These are phyloP conservation scores for Uria lomvia DNA, from an alignment of 2,113 vertebrate genomes.

Conservation along the genomic window DNA sequence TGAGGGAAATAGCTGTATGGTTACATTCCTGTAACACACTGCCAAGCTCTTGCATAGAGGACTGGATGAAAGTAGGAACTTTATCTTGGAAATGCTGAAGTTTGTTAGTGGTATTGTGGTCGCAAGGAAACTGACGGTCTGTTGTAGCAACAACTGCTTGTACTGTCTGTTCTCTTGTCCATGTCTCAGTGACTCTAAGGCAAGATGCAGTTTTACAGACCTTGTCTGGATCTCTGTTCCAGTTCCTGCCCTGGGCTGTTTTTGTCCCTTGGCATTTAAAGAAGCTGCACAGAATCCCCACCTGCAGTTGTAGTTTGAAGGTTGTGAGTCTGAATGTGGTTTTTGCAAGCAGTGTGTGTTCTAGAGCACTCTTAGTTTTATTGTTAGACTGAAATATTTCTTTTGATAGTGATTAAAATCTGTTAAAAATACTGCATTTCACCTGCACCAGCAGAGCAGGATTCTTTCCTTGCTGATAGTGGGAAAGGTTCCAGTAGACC, in stretches of 20 bases:
- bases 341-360: background rate
- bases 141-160: background rate
- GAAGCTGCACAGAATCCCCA: background rate
- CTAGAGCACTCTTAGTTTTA: background rate
- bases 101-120: background rate
- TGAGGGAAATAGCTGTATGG: background rate
- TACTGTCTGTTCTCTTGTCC: background rate
- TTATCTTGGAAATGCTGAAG: background rate
- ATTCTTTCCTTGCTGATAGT: background rate
- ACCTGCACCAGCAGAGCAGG: background rate
- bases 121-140: accelerated
- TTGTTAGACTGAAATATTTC: background rate
- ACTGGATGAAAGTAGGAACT: background rate
- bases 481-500: background rate
- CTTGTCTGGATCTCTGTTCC: background rate
- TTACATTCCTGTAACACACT: background rate
- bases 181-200: background rate
- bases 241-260: background rate
- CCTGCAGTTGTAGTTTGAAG: background rate
- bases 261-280: background rate
- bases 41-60: background rate
- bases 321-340: background rate
- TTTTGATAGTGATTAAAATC: background rate
- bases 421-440: background rate
- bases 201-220: background rate